phyloP scores from a whole-genome alignment of 1,140 invertebrate species.

The Cotesia vestalis region DNA sequence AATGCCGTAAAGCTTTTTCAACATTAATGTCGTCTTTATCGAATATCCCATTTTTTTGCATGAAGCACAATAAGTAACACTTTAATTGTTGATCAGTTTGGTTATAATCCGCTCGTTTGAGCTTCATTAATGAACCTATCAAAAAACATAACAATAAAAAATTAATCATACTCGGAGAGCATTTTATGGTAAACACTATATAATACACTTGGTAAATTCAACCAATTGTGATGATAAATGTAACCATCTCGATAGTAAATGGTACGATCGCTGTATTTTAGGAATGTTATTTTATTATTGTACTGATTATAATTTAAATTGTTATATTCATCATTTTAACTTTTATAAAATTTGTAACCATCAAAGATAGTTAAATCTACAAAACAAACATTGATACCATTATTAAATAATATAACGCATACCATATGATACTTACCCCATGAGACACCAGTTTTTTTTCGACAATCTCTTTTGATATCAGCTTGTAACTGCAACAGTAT shows the following conservation, averaged over 20 bases:
- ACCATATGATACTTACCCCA: constrained; percentile 18
- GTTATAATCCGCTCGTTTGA: constrained; percentile 50
- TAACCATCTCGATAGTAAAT: no score
- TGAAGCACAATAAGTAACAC: constrained; percentile 56
- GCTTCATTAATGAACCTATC: constrained; percentile 47
- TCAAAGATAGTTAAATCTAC: neutral
- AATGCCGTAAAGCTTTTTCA: constrained; percentile 47
- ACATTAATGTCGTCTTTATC: constrained; percentile 49
- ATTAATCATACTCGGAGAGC: neutral
- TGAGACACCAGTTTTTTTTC: constrained; percentile 33
- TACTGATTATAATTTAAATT: no score
- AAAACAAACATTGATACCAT: neutral
- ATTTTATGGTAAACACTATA: no score
- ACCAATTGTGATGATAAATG: no score
- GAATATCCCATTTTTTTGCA: constrained; percentile 52
- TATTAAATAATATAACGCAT: neutral
- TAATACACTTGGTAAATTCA: no score
- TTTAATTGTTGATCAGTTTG: constrained; percentile 51
- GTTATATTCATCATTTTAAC: no score
- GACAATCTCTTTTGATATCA: constrained; percentile 32
- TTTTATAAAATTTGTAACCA: no score
- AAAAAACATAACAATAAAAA: constrained; percentile 15
- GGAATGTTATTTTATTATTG: no score
- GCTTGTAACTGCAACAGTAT: constrained; percentile 24
- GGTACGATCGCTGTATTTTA: no score